Base-by-base conservation (phyloP, 2,797 vertebrate genomes). In the Pipistrellus nathusii region DNA sequence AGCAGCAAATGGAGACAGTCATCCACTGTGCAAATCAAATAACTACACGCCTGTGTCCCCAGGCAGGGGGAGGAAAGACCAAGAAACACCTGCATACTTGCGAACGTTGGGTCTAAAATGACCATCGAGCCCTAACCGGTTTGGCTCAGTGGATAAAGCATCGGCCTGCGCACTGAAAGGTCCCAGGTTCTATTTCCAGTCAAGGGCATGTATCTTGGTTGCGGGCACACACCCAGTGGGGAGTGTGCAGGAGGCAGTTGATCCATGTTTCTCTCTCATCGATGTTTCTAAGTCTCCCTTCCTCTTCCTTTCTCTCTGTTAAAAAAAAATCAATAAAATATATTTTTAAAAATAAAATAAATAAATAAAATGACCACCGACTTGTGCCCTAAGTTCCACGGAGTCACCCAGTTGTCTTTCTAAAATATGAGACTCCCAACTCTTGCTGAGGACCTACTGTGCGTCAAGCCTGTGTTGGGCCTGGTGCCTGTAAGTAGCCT, bases 21-120 rank as follows among this genome's bases (percentile, higher is more conserved):
- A 8, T 2, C 51, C 68, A 5, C 64, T 7, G 10, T 5, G 53
- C 41, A 25, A 38, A 68, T 25, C 32, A 62, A 68, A 68, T 9
- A 3, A 14, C 1, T 15, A 4, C 51, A 32, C 83, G 55, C 68
- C 51, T 9, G 3, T 8, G 35, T 13, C 64, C 83, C 46, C 5
- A 0, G 0, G 0, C 17, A 11, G 38, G 7, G 38, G 3, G 20
- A 66, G 20, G 35, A 25, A n/a, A 3, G n/a, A 41, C 44, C 6
- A 1, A 83, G 46, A 57, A 46, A 88, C 1, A 23, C 46, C 77
- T 41, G 8, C 38, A 20, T 21, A 30, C 14, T 5, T 46, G 53
- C 82, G 35, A 30, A n/a, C 25, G 41, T 12, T 48, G 30, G 7
- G 32, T 64, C 87, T 32, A 1, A 72, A 80, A 1, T 0, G 12